Evolutionary conservation across 2,113 vertebrate genomes (phyloP).

Genomic region (Eurystomus gularis): DNA sequence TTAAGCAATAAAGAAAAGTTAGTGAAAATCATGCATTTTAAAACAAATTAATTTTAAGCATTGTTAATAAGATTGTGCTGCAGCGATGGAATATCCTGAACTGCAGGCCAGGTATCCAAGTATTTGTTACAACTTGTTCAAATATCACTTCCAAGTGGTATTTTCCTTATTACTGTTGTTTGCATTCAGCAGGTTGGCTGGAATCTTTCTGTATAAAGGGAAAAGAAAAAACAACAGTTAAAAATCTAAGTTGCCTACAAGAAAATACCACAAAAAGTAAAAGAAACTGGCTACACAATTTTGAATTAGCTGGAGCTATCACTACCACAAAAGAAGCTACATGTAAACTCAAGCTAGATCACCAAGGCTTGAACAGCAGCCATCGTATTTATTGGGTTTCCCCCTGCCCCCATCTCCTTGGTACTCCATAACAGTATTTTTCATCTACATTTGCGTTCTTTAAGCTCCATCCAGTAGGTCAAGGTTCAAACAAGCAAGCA

Average conservation of each 20-base stretch:
- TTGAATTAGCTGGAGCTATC: neutral
- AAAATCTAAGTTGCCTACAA: neutral
- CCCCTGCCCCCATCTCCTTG: neutral
- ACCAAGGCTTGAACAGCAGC: neutral
- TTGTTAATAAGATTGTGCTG: slow-evolving; percentile 74
- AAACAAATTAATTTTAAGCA: slow-evolving; percentile 76
- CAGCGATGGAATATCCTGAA: slow-evolving; percentile 71
- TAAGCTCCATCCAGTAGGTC: neutral
- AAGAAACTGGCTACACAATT: neutral
- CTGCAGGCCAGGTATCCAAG: slow-evolving; percentile 78
- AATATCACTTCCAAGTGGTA: slow-evolving; percentile 73
- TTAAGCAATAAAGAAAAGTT: slow-evolving; percentile 75
- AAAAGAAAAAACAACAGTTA: neutral
- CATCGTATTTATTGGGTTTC: neutral
- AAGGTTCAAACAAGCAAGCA: neutral
- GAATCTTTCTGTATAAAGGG: slow-evolving; percentile 83
- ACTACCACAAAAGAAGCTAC: neutral
- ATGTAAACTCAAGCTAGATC: neutral
- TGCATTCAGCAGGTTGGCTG: slow-evolving; percentile 95
- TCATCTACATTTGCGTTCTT: neutral
- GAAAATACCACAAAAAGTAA: neutral
- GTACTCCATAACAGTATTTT: neutral
- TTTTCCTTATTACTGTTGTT: slow-evolving; percentile 90
- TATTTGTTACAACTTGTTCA: slow-evolving; percentile 72
- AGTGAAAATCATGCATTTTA: slow-evolving; percentile 86